Conservation (phyloP, 2,888 invertebrate species). For the Drosophila histrio region DNA sequence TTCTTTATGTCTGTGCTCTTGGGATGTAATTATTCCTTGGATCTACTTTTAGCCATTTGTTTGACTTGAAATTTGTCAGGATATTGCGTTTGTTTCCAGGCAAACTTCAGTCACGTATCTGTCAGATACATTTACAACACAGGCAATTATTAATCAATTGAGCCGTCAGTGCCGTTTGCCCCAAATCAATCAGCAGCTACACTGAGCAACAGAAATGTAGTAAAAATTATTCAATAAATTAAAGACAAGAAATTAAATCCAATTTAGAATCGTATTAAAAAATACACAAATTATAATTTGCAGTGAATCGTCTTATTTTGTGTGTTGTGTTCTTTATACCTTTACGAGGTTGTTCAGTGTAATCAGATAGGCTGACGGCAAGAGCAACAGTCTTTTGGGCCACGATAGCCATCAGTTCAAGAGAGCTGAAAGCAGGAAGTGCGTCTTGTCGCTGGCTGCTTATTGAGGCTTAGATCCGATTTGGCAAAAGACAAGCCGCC, state of each 20-base stretch:
- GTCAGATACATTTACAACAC: conserved; percentile 21
- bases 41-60: conserved; percentile 68
- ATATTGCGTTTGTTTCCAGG: conserved; percentile 45
- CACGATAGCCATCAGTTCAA: conserved; percentile 62
- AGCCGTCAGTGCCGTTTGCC: conserved; percentile 29
- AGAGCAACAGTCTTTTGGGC: conserved; percentile 37
- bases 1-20: conserved; percentile 46
- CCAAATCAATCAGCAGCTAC: conserved; percentile 53
- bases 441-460: conserved; percentile 78
- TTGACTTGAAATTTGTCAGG: conserved; percentile 74
- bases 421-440: conserved; percentile 54
- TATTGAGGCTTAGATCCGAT: conserved; percentile 81
- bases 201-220: conserved; percentile 27
- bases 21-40: conserved; percentile 67
- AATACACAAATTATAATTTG: background rate
- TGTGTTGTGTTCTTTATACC: background rate
- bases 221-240: background rate
- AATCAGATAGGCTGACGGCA: conserved; percentile 37
- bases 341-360: conserved; percentile 50
- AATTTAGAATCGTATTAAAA: background rate
- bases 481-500: conserved; percentile 75
- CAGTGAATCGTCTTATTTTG: background rate
- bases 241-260: background rate
- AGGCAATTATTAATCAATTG: conserved; percentile 71
- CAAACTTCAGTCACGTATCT: conserved; percentile 40